Conservation (phyloP, 2,888 invertebrate genomes). For the Tipula helvola region DNA sequence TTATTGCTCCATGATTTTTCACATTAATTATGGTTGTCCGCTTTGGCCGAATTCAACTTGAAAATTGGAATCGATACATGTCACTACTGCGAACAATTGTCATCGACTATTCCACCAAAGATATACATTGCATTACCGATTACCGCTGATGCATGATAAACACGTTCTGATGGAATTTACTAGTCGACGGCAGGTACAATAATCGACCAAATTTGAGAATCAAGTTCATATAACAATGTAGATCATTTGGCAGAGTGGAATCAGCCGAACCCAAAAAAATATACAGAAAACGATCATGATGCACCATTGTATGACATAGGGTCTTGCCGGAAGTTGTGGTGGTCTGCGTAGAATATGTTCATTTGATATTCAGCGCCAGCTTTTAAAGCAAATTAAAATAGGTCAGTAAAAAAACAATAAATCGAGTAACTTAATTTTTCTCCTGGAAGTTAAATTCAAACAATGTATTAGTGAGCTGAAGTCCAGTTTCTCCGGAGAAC, state of each 20-base stretch:
- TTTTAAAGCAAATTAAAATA: slow-evolving; percentile 26
- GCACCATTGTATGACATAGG: slow-evolving; percentile 93
- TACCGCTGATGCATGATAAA: slow-evolving; percentile 88
- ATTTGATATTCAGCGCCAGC: slow-evolving; percentile 82
- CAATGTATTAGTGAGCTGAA: slow-evolving; percentile 88
- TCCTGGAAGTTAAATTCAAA: slow-evolving; percentile 88
- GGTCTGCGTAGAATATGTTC: slow-evolving; percentile 85
- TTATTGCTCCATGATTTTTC: slow-evolving; percentile 36
- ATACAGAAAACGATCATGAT: slow-evolving; percentile 80
- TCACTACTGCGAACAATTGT: slow-evolving; percentile 88
- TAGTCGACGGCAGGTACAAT: slow-evolving; percentile 50
- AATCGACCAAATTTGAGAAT: slow-evolving; percentile 63
- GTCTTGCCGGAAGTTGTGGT: slow-evolving; percentile 76
- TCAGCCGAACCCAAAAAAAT: slow-evolving; percentile 94
- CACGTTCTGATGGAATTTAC: slow-evolving; percentile 68
- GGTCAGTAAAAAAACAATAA: slow-evolving; percentile 10
- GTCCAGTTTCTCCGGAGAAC: slow-evolving; percentile 92
- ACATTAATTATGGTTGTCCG: slow-evolving; percentile 36
- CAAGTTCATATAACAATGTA: slow-evolving; percentile 82
- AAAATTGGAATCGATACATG: slow-evolving; percentile 80
- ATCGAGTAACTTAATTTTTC: slow-evolving; percentile 47
- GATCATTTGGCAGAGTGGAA: slow-evolving; percentile 77
- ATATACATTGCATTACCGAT: slow-evolving; percentile 88
- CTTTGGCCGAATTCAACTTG: slow-evolving; percentile 63
- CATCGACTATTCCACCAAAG: slow-evolving; percentile 83